Evolutionary conservation across 2,888 invertebrate genomes (phyloP), one percentile per base, ranked within the genome.

Genomic region (Lathronympha strigana): DNA sequence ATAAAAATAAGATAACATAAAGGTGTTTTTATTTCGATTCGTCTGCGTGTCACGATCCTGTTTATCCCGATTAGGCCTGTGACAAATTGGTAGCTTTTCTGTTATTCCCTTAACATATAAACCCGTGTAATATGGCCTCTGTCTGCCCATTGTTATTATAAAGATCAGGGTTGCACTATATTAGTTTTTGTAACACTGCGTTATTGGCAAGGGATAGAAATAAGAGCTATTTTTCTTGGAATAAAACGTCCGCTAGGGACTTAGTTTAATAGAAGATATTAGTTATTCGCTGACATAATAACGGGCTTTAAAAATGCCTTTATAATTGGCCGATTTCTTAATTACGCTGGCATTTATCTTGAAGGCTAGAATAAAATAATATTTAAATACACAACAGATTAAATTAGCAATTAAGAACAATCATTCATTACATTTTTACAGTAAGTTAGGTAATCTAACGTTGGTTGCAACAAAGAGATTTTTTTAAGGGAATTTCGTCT

Each of bases 61-160:
- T 61, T 66, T 53, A 66, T 66, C 61, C 66, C 66, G 60, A 66
- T 66, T 66, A 54, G 54, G 36, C 45, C 60, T 45, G 60, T 60
- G 61, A 66, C 61, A 66, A 66, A 66, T 66, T 40, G 66, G 66
- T 40, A 54, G 66, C 47, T 47, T 47, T 47, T 23, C 43, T 43
- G 11, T 13, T 47, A 47, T 47, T 47, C 23, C 47, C 47, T 5
- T 6, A 23, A 1, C 47, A 23, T 17, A 23, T 2, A 2, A 11
- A 43, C 43, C 43, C 19, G 8, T 17, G 1, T 4, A 43, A 43
- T 8, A 19, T 17, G 17, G 21, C 19, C 19, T 21, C 21, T 11
- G 11, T 9, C 9, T 40, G 17, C 17, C 9, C 17, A 8, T 17
- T 21, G 43, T 43, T 19, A 11, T 4, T 1, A 21, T 9, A 4